Evolutionary conservation across 2,888 invertebrate species (phyloP), one percentile per base, ranked within the genome.

Genomic region (Archips xylosteana): DNA sequence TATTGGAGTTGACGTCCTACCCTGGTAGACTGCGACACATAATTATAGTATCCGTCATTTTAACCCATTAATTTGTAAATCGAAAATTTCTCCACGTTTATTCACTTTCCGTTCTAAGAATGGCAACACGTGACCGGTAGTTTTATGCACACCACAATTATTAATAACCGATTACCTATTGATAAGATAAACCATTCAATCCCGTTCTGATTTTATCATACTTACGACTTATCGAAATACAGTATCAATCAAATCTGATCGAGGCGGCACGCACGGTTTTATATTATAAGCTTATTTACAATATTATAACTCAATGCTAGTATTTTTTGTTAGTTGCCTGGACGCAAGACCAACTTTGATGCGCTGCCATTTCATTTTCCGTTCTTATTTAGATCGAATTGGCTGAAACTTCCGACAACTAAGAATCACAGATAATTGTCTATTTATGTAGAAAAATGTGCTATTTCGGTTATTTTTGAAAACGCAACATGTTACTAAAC

Each of bases 101-200:
- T 45, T 57, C 10, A 10, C 49, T 60, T 36, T 36, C 13, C 60
- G 36, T 39, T 39, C 39, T 61, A 39, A 34, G 23, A 34, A 54
- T 62, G 32, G 8, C 8, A 15, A 63, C 45, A 69, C 68, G 68
- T 64, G 68, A 64, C 65, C 61, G 34, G 10, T 36, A 54, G 49
- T 70, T 74, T 45, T 54, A 51, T 60, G 60, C 36, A 51, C n/a
- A 45, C 13, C 57, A 61, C 49, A 51, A 65, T 70, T 65, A 74
- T 65, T 70, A 54, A 65, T 47, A 49, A 64, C 57, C 64, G 64
- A 70, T 67, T 70, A 68, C 63, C n/a, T 51, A 59, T 12, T 60
- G 85, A 83, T 84, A 80, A 83, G 82, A 84, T 84, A 82, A 81
- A 77, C 68, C 67, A 62, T 75, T 75, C 75, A 75, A 82, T 81